Base-by-base conservation (phyloP, 1,140 invertebrate species). In the Sarcophaga peregrina region DNA sequence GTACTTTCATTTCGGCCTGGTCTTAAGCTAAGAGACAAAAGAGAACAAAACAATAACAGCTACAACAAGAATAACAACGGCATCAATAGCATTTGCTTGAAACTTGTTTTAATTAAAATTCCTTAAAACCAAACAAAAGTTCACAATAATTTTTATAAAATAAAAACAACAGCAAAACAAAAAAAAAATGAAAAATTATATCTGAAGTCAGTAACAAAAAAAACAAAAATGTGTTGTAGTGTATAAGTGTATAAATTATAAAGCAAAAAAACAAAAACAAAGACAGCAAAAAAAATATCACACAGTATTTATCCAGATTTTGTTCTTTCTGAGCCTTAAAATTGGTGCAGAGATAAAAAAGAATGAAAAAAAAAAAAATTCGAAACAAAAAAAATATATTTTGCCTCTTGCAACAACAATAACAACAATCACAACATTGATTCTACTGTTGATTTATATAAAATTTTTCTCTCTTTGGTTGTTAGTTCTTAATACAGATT, bases 101-200 rank as follows among this genome's bases (percentile, higher is more conserved):
- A 58, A 58, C 54, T 58, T 58, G 54, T 58, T 58, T 58, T 58
- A 58, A 58, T 58, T 58, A 58, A 58, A 58, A 58, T 58, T 58
- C 54, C 54, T 58, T 58, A 58, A 58, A 58, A 58, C 54, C 54
- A 58, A 58, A 58, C 54, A 58, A 58, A 58, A 58, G n/a, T 58
- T 58, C 54, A 58, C 54, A 58, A 58, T 58, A 58, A 58, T 58
- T 58, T 37, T 58, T 58, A 52, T 52, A 52, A 13, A n/a, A 58
- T 58, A n/a, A 13, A 58, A 15, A 1, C 54, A 58, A 58, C 15
- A 11, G 15, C 7, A 58, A 10, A 58, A 0, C 13, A n/a, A 15
- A n/a, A 58, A 13, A 58, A 15, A 58, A 58, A 58, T n/a, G n/a
- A n/a, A n/a, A n/a, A n/a, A n/a, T n/a, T n/a, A n/a, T n/a, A n/a